Evolutionary conservation across 2,888 invertebrate genomes (phyloP).

Genomic region (Drosophila buzzatii): DNA sequence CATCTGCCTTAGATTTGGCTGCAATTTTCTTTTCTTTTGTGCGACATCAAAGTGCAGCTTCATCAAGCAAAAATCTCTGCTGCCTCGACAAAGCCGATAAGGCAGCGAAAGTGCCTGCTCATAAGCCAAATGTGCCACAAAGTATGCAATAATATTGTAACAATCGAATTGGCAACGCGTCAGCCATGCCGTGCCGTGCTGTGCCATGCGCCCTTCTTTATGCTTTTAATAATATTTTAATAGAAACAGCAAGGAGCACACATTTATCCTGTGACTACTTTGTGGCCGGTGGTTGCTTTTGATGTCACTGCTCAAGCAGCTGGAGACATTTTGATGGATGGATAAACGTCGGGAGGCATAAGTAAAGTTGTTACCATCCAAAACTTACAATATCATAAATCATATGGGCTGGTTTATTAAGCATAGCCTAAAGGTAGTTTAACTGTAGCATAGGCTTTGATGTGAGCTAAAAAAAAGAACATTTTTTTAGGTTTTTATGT

Average conservation of each 20-base stretch:
- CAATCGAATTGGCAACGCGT: conserved; percentile 63
- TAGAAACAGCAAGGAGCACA: conserved; percentile 53
- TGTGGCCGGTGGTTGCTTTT: conserved; percentile 51
- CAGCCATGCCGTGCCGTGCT: not conserved
- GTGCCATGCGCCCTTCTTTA: conserved; percentile 5
- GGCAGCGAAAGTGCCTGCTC: conserved; percentile 37
- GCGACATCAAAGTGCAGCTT: conserved; percentile 72
- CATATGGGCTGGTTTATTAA: conserved; percentile 43
- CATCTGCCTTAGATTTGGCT: conserved; percentile 44
- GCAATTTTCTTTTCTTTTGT: conserved; percentile 56
- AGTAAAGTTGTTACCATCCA: conserved; percentile 47
- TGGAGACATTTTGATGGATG: conserved; percentile 62
- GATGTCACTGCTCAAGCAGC: conserved; percentile 49
- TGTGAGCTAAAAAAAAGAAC: too few species aligned
- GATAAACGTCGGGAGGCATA: conserved; percentile 36
- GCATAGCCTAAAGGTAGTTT: conserved; percentile 12
- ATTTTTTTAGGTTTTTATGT: not conserved
- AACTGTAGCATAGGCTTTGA: not conserved
- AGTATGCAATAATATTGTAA: conserved; percentile 63
- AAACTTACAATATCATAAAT: conserved; percentile 60
- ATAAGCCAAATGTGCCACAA: conserved; percentile 56
- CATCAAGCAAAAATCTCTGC: conserved; percentile 61
- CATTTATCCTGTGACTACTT: conserved; percentile 33
- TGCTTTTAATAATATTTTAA: conserved; percentile 69
- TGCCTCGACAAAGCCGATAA: conserved; percentile 59